Evolutionary conservation across 2,113 vertebrate species (phyloP), one percentile per base, ranked within the genome.

Genomic region (Anolis sagrei): DNA sequence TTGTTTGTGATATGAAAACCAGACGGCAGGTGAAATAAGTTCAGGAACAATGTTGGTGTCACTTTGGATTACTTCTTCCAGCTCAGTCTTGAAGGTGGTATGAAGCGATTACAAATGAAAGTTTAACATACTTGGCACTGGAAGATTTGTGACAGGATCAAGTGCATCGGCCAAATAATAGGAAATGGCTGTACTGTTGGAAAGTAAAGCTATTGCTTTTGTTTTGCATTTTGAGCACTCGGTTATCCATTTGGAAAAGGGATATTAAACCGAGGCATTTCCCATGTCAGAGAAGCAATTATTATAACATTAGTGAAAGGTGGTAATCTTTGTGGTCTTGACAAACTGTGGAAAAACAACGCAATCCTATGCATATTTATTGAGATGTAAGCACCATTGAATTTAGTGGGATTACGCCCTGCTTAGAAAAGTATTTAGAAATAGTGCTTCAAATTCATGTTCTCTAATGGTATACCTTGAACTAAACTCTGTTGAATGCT

Each of bases 1-100:
- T 72, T 62, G 7, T 29, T 44, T 27, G 29, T 77, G 66, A 84
- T 84, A 18, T 76, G 70, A 85, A 93, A 89, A 76, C 0, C 34
- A 88, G 82, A 91, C 88, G 27, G 36, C 58, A 90, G 82, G 58
- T 76, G 51, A 44, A 80, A 88, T 78, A 87, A 90, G 79, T 62
- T 83, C 72, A 75, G 72, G 39, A 87, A 68, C 18, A 89, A 44
- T 0, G 0, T 58, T 79, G 81, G 29, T 89, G 77, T 89, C 86
- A n/a, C 79, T 92, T 92, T 29, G 79, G 83, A 70, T 92, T 87
- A 86, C 0, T 0, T 39, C 32, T 89, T 90, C 76, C 25, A 85
- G 13, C 14, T 88, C 44, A 19, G 0, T 27, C 81, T 88, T 4
- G 79, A 85, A 85, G 7, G 7, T 75, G 90, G 49, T 29, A 89